Conservation (phyloP, 2,797 vertebrate species). For the Coregonus ussuriensis region DNA sequence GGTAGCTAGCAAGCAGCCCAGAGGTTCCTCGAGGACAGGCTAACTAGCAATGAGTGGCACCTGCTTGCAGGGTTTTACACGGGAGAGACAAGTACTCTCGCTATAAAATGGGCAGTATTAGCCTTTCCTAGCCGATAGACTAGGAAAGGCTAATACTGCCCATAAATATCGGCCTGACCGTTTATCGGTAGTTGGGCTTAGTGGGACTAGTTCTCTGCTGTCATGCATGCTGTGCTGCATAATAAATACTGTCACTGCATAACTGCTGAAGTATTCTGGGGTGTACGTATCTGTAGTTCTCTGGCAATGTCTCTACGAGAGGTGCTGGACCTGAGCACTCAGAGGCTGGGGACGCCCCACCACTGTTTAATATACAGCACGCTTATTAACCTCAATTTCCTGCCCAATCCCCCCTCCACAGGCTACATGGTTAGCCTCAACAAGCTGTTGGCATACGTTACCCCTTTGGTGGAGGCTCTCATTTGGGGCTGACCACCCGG, state of each 20-base stretch:
- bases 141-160: too few species aligned
- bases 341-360: slow-evolving; percentile 68
- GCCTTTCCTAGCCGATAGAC: too few species aligned
- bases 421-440: slow-evolving; percentile 66
- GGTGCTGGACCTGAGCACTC: slow-evolving; percentile 62
- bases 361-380: slow-evolving; percentile 74
- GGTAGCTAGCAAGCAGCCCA: too few species aligned
- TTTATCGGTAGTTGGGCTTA: too few species aligned
- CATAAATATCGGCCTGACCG: too few species aligned
- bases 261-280: slow-evolving; percentile 28
- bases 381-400: slow-evolving; percentile 83
- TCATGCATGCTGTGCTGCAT: not conserved
- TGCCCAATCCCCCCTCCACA: slow-evolving; percentile 69
- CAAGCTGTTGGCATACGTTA: slow-evolving; percentile 69
- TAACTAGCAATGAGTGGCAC: too few species aligned
- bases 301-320: not conserved
- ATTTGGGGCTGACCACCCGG: slow-evolving; percentile 66
- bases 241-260: not conserved
- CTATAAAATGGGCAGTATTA: too few species aligned
- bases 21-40: too few species aligned
- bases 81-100: too few species aligned
- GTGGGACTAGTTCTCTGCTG: too few species aligned
- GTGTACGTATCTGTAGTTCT: slow-evolving; percentile 36
- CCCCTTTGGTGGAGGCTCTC: slow-evolving; percentile 56
- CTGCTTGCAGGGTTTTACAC: too few species aligned